Evolutionary conservation across 2,113 vertebrate genomes (phyloP), one percentile per base, ranked within the genome.

Genomic region (Trogon melanurus): DNA sequence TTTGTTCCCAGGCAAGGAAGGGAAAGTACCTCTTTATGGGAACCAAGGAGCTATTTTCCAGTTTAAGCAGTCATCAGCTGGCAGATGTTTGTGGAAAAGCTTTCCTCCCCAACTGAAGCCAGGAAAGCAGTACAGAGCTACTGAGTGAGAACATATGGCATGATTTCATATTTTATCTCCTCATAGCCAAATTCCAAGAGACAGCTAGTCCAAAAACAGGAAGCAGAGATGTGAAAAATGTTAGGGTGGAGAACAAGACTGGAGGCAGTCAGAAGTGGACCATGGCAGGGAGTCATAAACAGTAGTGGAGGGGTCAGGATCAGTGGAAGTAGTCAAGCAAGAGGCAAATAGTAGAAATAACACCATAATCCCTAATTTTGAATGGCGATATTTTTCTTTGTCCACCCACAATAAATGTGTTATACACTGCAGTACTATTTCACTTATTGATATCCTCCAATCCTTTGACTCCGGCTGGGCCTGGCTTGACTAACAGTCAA

Each of bases 81-180:
- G 93, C 93, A 95, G 65, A 79, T 19, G 61, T 67, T 91, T 91
- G 26, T 95, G 83, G 93, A 92, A 95, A 93, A 95, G 57, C 23
- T 93, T 91, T 86, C 26, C 69, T 89, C 84, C 44, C 53, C 61
- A 67, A 17, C 23, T 36, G 60, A 66, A 86, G 38, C 89, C 93
- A 93, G 51, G 76, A 87, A 92, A 87, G 80, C 29, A 67, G 48
- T 53, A 70, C 34, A 79, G 89, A 78, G 44, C 48, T 53, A 60
- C 48, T 56, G 47, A 92, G 32, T 51, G 82, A 81, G 73, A 95
- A 91, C 80, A 93, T 51, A 92, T 64, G 79, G 48, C 56, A 89
- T 58, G 26, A 74, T 62, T 94, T 92, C 56, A 56, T 21, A 48
- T 67, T 92, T 83, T 92, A 38, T n/a, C 48, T 48, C 75, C 53